Evolutionary conservation across 2,888 invertebrate genomes (phyloP), one percentile per base, ranked within the genome.

Genomic region (Folsomia manolachei): DNA sequence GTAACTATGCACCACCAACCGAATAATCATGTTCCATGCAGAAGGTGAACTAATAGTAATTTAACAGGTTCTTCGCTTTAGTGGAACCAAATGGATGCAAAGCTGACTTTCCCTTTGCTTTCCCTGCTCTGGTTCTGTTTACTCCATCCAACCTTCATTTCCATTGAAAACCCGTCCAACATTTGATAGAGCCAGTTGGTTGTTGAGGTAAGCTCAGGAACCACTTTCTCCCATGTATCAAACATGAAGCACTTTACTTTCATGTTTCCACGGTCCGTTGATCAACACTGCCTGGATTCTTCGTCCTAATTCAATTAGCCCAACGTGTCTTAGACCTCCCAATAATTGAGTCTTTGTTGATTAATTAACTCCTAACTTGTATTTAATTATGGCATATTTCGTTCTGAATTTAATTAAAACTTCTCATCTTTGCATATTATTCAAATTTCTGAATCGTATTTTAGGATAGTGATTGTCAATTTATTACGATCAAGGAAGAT

Each of bases 1-100:
- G 69, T 68, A 69, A 69, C 70, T 23, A 69, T 53, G 24, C 11
- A 24, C 62, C 39, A 66, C 52, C 52, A 66, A 27, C 52, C 52
- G 39, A 66, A 39, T 66, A 66, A 66, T 66, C 65, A 66, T 39
- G 52, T 21, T 51, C 21, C 7, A 7, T 56, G 56, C 19, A 21
- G 56, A 56, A 56, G 56, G 56, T 56, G 56, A 56, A 56, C 56
- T 56, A 56, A 56, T 56, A 56, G 56, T 21, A 56, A 56, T 56
- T 56, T 56, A 7, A 56, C 56, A 56, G 21, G 56, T 56, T 56
- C 56, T 7, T 19, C 56, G 56, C 39, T 39, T 39, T 39, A 14
- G 39, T 39, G 39, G 39, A 39, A 4, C 56, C 56, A 56, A n/a
- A n/a, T n/a, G 21, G n/a, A 56, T 56, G 56, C 56, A 56, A 56